Base-by-base conservation (phyloP, 2,797 vertebrate genomes). In the Glossophaga mutica region DNA sequence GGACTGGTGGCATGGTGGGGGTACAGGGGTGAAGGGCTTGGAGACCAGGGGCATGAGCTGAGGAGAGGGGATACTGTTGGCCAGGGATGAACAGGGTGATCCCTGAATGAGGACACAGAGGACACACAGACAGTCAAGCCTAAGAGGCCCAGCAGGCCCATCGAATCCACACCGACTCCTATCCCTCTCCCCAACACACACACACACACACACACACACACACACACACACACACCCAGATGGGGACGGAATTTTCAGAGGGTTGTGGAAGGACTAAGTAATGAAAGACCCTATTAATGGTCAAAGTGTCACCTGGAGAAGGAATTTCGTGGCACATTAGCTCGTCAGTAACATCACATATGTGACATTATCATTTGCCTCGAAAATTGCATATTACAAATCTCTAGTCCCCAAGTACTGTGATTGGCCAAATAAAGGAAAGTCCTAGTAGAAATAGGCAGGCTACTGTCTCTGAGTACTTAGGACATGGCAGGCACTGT, bases 401-500 rank as follows among this genome's bases (percentile, higher is more conserved):
- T 68, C n/a, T 82, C 46, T 0, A 62, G 67, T 87, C 21, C 50
- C 44, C 37, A 79, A 26, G 9, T 34, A 83, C n/a, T 2, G 2
- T 39, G 12, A 48, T 14, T 32, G 29, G 77, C 22, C 32, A 39
- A 59, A 68, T 34, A 87, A 34, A 26, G 34, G 16, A 89, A 73
- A 87, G 59, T n/a, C 65, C 78, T 24, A 39, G 46, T 19, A 50
- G 24, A 37, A 79, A 15, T 24, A 77, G 73, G 32, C 12, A 59
- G 26, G 71, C 82, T 68, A 11, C 22, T 6, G 0, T 78, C 24
- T 67, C 71, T 50, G 50, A 90, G 32, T 32, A 8, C 50, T 97
- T 96, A 92, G 94, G 85, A 84, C 62, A 92, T 94, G 88, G 93
- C 97, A 96, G 96, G 81, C 87, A n/a, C 46, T 68, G 32, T 85